A percentile compares a stretch with the other conserved stretches of the same genome.
These are phyloP conservation scores for Drosophila novamexicana DNA, from an alignment of 1,140 invertebrate genomes.

Conservation along the genomic window DNA sequence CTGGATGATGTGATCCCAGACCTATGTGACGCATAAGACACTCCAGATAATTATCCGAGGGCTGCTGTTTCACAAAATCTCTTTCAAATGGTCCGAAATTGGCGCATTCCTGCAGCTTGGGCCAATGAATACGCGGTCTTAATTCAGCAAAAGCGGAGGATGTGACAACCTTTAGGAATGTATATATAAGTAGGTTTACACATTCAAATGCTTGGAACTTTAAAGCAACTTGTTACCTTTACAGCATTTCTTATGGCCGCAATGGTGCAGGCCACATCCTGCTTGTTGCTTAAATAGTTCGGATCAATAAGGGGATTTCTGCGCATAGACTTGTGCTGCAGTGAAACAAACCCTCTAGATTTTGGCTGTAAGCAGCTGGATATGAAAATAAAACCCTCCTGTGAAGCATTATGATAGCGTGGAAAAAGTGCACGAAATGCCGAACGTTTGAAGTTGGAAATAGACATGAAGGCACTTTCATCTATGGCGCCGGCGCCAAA, in stretches of 20 bases:
- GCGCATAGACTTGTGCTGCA: slow-evolving; percentile 86
- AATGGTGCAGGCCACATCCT: slow-evolving; percentile 88
- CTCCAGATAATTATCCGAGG: slow-evolving; percentile 87
- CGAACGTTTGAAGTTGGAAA: slow-evolving; percentile 88
- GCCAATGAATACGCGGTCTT: slow-evolving; percentile 88
- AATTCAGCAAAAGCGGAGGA: slow-evolving; percentile 87
- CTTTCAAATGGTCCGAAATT: slow-evolving; percentile 77
- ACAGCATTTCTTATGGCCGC: slow-evolving; percentile 87
- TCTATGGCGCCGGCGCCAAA: slow-evolving; percentile 89
- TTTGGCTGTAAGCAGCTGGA: slow-evolving; percentile 88
- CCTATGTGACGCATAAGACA: slow-evolving; percentile 88
- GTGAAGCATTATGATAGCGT: slow-evolving; percentile 86
- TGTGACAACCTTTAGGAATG: slow-evolving; percentile 72
- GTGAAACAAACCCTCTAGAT: slow-evolving; percentile 87
- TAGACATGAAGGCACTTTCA: slow-evolving; percentile 87
- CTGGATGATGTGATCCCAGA: slow-evolving; percentile 89
- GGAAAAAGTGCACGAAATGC: slow-evolving; percentile 88
- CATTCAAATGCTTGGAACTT: background rate
- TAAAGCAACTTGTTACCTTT: slow-evolving; percentile 45
- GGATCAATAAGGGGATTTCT: slow-evolving; percentile 90
- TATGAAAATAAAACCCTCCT: slow-evolving; percentile 89
- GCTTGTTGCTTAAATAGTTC: slow-evolving; percentile 87
- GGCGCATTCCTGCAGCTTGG: slow-evolving; percentile 87
- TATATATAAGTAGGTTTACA: background rate
- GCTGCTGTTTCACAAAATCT: slow-evolving; percentile 71